A percentile compares a stretch with the other conserved stretches of the same genome.
These are phyloP conservation scores for Brachypterus glaber DNA, from an alignment of 2,888 invertebrate species.

Conservation along the genomic window DNA sequence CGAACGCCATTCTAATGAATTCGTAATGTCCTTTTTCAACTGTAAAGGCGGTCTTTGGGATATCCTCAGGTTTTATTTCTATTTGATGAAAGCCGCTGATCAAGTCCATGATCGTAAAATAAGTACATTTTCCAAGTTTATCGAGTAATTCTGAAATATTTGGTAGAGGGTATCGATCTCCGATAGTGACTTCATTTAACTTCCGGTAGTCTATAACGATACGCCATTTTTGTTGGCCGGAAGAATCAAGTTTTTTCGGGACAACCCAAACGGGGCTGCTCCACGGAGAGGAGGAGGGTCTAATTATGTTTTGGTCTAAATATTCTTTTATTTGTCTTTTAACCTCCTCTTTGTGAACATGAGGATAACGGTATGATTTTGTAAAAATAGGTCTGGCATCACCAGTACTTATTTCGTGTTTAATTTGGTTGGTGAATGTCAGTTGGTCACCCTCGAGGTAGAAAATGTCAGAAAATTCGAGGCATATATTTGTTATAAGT, in stretches of 20 bases:
- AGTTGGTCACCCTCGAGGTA: too few relatives aligned
- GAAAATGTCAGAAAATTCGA: too few relatives aligned
- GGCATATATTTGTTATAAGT: too few relatives aligned
- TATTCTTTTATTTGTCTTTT: constrained; percentile 1
- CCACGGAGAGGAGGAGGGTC: neutral
- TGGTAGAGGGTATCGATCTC: constrained; percentile 7
- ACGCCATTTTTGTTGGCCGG: neutral
- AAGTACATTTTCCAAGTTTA: neutral
- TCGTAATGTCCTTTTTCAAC: constrained; percentile 19
- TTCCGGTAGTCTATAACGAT: constrained; percentile 2
- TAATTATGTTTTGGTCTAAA: constrained; percentile 1
- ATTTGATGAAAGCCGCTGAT: constrained; percentile 1
- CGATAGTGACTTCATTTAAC: constrained; percentile 2
- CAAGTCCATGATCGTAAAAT: neutral
- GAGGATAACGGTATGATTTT: too few relatives aligned
- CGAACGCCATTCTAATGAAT: constrained; percentile 21
- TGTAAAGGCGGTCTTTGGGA: neutral
- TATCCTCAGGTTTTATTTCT: neutral
- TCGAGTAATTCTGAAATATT: neutral
- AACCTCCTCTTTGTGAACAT: too few relatives aligned
- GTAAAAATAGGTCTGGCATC: too few relatives aligned
- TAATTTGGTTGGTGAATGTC: too few relatives aligned
- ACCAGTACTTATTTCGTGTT: too few relatives aligned
- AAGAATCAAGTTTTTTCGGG: constrained; percentile 1
- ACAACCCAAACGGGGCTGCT: neutral